Evolutionary conservation across 2,888 invertebrate species (phyloP).

Genomic region (Trimorus sp.): DNA sequence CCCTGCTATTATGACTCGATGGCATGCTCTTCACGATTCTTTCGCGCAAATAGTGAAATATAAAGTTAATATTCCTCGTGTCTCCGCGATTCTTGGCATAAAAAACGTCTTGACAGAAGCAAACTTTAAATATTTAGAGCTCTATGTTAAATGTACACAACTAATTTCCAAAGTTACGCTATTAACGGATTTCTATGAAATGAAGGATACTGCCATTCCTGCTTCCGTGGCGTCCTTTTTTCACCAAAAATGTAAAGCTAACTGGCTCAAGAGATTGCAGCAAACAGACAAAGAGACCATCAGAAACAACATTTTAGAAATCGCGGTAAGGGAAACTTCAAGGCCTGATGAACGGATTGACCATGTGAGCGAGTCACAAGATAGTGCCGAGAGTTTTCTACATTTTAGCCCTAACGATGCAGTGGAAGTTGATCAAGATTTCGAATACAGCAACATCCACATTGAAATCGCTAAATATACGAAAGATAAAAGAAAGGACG

Average conservation of each 20-base stretch:
- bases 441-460: constrained; percentile 5
- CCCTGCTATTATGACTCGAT: constrained; percentile 10
- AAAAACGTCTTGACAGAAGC: constrained; percentile 2
- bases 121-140: constrained; percentile 17
- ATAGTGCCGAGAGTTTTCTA: constrained; percentile 11
- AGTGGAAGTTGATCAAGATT: not conserved
- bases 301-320: constrained; percentile 5
- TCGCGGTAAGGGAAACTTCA: constrained; percentile 8
- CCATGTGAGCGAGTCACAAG: not conserved
- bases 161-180: constrained; percentile 3
- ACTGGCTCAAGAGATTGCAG: constrained; percentile 13
- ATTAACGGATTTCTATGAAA: too few relatives aligned
- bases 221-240: constrained; percentile 12
- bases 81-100: not conserved
- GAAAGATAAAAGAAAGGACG: constrained; percentile 12
- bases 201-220: constrained; percentile 4
- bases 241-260: constrained; percentile 8
- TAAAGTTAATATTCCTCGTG: constrained; percentile 1
- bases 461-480: constrained; percentile 1
- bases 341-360: not conserved
- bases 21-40: constrained; percentile 19
- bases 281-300: not conserved
- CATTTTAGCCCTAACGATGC: constrained; percentile 15
- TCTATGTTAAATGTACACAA: constrained; percentile 11
- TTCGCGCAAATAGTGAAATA: constrained; percentile 7